phyloP scores from a whole-genome alignment of 2,797 vertebrate genomes.

The Centroberyx gerrardi region DNA sequence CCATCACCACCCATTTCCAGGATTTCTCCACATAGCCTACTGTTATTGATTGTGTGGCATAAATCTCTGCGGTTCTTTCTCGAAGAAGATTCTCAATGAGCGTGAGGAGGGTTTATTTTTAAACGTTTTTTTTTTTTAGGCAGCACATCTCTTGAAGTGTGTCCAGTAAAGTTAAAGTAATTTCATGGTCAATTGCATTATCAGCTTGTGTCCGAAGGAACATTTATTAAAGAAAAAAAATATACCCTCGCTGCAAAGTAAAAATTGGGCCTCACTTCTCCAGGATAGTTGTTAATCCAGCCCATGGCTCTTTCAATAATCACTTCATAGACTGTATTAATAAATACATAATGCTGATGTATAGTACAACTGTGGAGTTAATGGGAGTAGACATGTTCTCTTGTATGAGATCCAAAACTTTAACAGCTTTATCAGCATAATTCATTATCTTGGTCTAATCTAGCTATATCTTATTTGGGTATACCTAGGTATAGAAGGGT shows the following conservation, averaged over 20 bases:
- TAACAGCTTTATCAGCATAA: too few species aligned
- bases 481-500: too few species aligned
- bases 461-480: too few species aligned
- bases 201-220: slow-evolving; percentile 44
- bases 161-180: slow-evolving; percentile 63
- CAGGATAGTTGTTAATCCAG: neutral
- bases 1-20: neutral
- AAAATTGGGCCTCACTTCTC: slow-evolving; percentile 24
- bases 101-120: slow-evolving; percentile 34
- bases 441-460: too few species aligned
- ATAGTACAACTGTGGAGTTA: neutral
- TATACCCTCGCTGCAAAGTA: slow-evolving; percentile 22
- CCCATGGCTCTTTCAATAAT: neutral
- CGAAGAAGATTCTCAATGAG: slow-evolving; percentile 24
- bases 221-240: slow-evolving; percentile 35
- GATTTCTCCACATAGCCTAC: neutral
- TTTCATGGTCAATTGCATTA: slow-evolving; percentile 70
- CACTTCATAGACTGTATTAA: neutral
- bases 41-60: neutral
- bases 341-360: neutral
- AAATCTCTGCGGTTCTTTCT: slow-evolving; percentile 11
- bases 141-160: slow-evolving; percentile 48
- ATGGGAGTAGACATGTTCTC: neutral
- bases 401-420: too few species aligned
- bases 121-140: neutral